A percentile compares a stretch with the other conserved stretches of the same genome.
These are phyloP conservation scores for Microplitis manilae DNA, from an alignment of 2,888 invertebrate genomes.

Conservation along the genomic window DNA sequence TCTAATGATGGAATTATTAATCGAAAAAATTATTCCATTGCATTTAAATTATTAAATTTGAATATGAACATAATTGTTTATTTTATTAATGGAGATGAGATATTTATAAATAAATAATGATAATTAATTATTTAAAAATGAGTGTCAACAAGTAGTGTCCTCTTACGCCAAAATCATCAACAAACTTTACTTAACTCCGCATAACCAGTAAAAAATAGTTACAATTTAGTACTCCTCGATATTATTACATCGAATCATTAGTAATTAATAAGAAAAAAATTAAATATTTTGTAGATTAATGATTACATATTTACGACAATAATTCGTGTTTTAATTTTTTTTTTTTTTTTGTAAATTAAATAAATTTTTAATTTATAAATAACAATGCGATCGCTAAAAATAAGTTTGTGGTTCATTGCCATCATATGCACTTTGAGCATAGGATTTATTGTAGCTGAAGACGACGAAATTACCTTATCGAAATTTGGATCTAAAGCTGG, in stretches of 20 bases:
- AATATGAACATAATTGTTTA: too few species aligned
- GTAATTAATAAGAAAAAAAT: neutral
- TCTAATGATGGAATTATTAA: too few species aligned
- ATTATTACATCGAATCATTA: neutral
- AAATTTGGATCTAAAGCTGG: conserved; percentile 82
- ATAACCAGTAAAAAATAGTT: neutral
- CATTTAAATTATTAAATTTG: too few species aligned
- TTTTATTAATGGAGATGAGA: too few species aligned
- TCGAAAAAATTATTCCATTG: too few species aligned
- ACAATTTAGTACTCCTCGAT: neutral
- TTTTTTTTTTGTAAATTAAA: neutral
- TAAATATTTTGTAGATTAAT: neutral
- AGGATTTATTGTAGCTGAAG: conserved; percentile 57
- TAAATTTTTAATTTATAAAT: conserved; percentile 47
- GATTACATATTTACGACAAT: neutral
- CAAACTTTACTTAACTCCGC: neutral
- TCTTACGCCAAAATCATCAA: neutral
- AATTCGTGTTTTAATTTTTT: conserved; percentile 8
- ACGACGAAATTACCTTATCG: conserved; percentile 79
- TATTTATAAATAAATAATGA: neutral
- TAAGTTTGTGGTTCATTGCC: conserved; percentile 58
- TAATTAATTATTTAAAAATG: neutral
- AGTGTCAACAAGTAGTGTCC: neutral
- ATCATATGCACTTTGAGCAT: conserved; percentile 54
- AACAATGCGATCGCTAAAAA: conserved; percentile 56